Base-by-base conservation (phyloP, 2,888 invertebrate genomes). In the Habrosyne pyritoides region DNA sequence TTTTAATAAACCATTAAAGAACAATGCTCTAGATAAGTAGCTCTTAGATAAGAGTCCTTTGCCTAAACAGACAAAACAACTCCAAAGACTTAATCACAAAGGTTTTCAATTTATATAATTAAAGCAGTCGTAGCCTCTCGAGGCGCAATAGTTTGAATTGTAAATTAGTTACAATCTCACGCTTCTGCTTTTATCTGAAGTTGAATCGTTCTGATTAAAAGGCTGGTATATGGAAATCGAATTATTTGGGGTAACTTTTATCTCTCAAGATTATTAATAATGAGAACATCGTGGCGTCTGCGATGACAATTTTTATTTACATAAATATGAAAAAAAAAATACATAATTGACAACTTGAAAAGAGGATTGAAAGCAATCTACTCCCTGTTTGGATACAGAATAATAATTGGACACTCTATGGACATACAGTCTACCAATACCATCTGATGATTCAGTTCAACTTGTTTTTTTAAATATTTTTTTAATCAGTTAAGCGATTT, bases 61-160 rank as follows among this genome's bases (percentile, higher is more conserved):
- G 53, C 46, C 21, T 42, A 46, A 53, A 53, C 46, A 26, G 42
- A 46, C 47, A 57, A 57, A 69, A 71, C 68, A 67, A 69, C 66
- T 67, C 54, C 62, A 63, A 54, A 54, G 65, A 66, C 71, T 67
- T 67, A 71, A 59, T 47, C 59, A 47, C 55, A 69, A 67, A 67
- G 63, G 63, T 71, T 68, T 74, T 70, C 74, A 73, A 75, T 77
- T 79, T 71, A 70, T 69, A 57, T 72, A 77, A 73, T 78, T 66
- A 71, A 77, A 68, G 67, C 66, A 54, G 60, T 60, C 54, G 57
- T 62, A 66, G 56, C 64, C 58, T 66, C 62, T 59, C 56, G 33
- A 53, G 58, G 56, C 52, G 62, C 60, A 61, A 64, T 75, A 71
- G 69, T 79, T 79, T 73, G 79, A 79, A 79, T 79, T 80, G 79